These are phyloP conservation scores for Peromyscus leucopus DNA, from an alignment of 2,113 vertebrate genomes.

Conservation along the genomic window DNA sequence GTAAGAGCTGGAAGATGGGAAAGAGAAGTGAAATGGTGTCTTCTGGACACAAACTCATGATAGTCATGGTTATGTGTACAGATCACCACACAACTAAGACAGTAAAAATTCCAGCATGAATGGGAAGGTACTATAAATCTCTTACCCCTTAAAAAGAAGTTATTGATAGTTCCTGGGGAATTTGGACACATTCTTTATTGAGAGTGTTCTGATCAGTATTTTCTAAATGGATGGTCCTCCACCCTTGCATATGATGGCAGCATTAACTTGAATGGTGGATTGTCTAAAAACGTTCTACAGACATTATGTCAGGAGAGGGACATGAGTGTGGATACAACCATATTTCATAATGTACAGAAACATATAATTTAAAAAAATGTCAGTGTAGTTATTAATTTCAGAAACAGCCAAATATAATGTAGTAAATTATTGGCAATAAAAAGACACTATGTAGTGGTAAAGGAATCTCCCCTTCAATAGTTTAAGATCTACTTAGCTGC, in stretches of 20 bases:
- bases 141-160: neutral
- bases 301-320: neutral
- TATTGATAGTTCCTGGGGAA: too few relatives aligned
- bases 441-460: neutral
- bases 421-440: neutral
- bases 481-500: neutral
- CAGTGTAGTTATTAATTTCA: neutral
- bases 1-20: neutral
- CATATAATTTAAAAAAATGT: neutral
- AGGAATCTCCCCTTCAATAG: neutral
- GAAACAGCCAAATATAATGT: neutral
- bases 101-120: neutral
- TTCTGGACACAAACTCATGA: neutral
- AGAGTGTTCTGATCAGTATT: neutral
- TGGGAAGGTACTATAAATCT: too few relatives aligned
- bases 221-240: neutral
- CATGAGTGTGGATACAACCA: fast-evolving
- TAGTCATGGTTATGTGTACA: neutral
- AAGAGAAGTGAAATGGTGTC: neutral
- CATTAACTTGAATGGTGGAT: neutral
- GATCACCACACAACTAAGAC: neutral
- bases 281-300: neutral
- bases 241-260: neutral
- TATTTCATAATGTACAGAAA: neutral
- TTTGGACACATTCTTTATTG: too few relatives aligned